Conservation (phyloP, 2,797 vertebrate genomes). For the Corythornis leucogaster region DNA sequence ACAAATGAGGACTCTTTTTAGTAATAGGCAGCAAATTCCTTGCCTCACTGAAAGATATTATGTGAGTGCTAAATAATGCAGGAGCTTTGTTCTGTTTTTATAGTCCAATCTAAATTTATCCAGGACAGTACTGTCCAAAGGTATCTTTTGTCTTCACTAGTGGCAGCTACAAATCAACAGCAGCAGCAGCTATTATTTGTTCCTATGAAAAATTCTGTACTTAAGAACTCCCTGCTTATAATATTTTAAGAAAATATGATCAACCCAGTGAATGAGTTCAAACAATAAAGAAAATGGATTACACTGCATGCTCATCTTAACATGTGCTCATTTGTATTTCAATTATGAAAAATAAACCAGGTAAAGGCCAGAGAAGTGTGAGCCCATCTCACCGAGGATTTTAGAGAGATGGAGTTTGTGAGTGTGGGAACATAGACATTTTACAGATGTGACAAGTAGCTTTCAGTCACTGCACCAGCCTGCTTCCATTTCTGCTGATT, state of each 20-base stretch:
- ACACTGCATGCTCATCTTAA: background rate
- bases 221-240: background rate
- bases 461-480: background rate
- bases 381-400: background rate
- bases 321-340: background rate
- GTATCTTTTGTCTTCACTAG: background rate
- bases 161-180: background rate
- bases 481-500: background rate
- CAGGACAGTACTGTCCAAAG: background rate
- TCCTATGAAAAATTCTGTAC: background rate
- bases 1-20: background rate
- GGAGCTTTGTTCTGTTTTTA: background rate
- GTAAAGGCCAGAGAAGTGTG: background rate
- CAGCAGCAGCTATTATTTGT: background rate
- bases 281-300: background rate
- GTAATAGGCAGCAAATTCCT: background rate
- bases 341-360: background rate
- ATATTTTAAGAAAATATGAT: background rate
- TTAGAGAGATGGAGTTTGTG: background rate
- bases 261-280: background rate
- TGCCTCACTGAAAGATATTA: background rate
- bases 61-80: background rate
- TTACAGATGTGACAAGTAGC: background rate
- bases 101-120: background rate
- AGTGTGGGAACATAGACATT: background rate